These are phyloP conservation scores for Caenorhabditis panamensis DNA, from an alignment of 2,888 invertebrate genomes.

Conservation along the genomic window DNA sequence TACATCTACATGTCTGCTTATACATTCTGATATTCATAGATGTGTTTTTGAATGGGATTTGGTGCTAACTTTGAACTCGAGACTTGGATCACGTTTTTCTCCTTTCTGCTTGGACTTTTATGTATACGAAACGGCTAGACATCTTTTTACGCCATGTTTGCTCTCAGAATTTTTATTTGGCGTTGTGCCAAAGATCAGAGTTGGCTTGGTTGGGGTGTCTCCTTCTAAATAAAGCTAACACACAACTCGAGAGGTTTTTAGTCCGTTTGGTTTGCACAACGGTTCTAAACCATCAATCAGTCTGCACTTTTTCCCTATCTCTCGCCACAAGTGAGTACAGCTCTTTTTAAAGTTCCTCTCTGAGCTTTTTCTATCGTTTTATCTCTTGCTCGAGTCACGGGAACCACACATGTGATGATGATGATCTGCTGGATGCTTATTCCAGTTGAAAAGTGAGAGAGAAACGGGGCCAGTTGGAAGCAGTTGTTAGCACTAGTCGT, in stretches of 20 bases:
- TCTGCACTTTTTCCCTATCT: conserved; percentile 20
- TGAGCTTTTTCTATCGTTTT: conserved; percentile 6
- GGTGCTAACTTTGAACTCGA: no score
- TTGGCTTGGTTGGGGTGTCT: no score
- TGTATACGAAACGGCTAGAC: not conserved
- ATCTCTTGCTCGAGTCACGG: conserved; percentile 19
- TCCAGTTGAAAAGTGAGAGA: conserved; percentile 11
- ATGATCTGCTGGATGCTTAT: no score
- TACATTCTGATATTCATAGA: no score
- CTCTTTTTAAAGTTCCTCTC: not conserved
- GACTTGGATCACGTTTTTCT: no score
- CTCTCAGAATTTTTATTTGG: conserved; percentile 33
- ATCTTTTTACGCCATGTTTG: conserved; percentile 22
- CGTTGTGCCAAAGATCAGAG: conserved; percentile 21
- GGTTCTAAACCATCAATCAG: conserved; percentile 24
- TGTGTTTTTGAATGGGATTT: no score
- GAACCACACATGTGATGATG: conserved; percentile 43
- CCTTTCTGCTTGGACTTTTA: no score
- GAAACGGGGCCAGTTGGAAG: conserved; percentile 29
- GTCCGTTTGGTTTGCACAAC: conserved; percentile 22
- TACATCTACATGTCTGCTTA: not conserved
- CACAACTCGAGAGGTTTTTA: not conserved
- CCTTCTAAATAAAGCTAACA: conserved; percentile 13
- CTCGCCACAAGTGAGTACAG: not conserved
- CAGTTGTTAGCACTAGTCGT: conserved; percentile 58